These are phyloP conservation scores for Taphrorychus bicolor DNA, from an alignment of 2,888 invertebrate species.

Conservation along the genomic window DNA sequence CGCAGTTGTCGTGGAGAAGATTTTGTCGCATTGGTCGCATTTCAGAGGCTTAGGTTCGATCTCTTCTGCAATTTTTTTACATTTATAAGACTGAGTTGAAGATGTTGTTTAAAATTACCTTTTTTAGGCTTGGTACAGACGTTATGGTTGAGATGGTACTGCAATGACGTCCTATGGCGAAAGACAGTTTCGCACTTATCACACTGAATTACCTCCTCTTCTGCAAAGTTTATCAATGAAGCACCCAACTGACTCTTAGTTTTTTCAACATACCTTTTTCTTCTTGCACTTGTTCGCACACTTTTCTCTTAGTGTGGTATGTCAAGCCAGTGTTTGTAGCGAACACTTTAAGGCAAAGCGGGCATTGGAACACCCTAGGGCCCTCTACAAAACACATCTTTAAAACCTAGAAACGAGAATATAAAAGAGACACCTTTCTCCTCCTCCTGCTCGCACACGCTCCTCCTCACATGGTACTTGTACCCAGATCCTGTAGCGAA, in stretches of 20 bases:
- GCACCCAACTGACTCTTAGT: neutral
- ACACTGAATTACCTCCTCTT: conserved; percentile 36
- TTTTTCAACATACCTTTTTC: conserved; percentile 27
- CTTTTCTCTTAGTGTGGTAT: conserved; percentile 33
- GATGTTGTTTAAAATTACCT: conserved; percentile 11
- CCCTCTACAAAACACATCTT: conserved; percentile 20
- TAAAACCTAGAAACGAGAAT: neutral
- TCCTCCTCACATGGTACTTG: conserved; percentile 36
- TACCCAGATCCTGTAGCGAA: conserved; percentile 36
- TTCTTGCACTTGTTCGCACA: conserved; percentile 35
- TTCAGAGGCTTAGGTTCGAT: conserved; percentile 34
- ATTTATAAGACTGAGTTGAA: too few species aligned
- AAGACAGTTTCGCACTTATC: conserved; percentile 32
- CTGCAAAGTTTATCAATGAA: too few species aligned
- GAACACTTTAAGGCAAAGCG: conserved; percentile 31
- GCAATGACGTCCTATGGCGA: conserved; percentile 29
- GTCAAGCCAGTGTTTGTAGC: conserved; percentile 34
- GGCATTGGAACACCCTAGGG: conserved; percentile 24
- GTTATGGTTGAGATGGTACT: conserved; percentile 33
- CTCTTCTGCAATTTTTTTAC: conserved; percentile 32
- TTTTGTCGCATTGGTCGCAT: conserved; percentile 39
- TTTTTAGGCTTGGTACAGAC: conserved; percentile 39
- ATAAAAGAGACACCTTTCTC: conserved; percentile 21
- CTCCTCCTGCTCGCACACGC: conserved; percentile 37
- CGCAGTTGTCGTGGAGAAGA: conserved; percentile 39